Percentiles rank a stretch among this genome's conserved stretches.
Conservation (phyloP, 2,797 vertebrate species). For the Eptatretus atami region DNA sequence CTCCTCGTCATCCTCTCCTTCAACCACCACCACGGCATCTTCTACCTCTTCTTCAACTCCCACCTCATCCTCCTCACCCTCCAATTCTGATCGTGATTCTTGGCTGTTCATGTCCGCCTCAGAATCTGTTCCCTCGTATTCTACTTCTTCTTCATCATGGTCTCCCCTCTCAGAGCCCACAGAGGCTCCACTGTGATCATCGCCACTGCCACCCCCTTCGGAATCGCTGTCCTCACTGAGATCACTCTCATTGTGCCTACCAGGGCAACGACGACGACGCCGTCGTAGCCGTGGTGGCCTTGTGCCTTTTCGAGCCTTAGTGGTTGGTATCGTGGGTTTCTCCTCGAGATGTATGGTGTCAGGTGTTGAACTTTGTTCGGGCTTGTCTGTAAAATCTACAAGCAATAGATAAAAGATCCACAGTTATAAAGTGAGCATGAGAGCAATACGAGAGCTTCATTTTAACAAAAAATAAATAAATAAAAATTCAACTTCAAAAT, state of each 20-base stretch:
- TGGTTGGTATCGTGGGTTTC: too few species aligned
- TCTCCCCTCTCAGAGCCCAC: not conserved
- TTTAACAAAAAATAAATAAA: too few species aligned
- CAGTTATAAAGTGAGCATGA: too few species aligned
- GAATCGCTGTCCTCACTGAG: constrained; percentile 1
- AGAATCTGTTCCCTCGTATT: constrained; percentile 2
- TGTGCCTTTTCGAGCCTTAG: not conserved
- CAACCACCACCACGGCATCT: not conserved
- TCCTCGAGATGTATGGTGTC: too few species aligned
- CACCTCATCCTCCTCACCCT: not conserved
- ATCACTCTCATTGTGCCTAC: not conserved
- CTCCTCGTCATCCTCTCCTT: not conserved
- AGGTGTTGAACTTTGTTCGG: too few species aligned
- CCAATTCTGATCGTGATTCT: not conserved
- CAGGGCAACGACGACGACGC: not conserved
- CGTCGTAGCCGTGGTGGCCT: not conserved
- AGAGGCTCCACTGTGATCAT: not conserved
- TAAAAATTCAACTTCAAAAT: too few species aligned
- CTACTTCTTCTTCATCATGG: constrained; percentile 1
- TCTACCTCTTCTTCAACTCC: constrained; percentile 1
- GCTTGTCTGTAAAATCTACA: too few species aligned
- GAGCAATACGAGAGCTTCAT: too few species aligned
- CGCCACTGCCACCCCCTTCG: not conserved
- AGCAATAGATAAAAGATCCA: too few species aligned
- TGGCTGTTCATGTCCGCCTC: constrained; percentile 4